These are phyloP conservation scores for Magallana gigas DNA, from an alignment of 1,140 invertebrate species.

Conservation along the genomic window DNA sequence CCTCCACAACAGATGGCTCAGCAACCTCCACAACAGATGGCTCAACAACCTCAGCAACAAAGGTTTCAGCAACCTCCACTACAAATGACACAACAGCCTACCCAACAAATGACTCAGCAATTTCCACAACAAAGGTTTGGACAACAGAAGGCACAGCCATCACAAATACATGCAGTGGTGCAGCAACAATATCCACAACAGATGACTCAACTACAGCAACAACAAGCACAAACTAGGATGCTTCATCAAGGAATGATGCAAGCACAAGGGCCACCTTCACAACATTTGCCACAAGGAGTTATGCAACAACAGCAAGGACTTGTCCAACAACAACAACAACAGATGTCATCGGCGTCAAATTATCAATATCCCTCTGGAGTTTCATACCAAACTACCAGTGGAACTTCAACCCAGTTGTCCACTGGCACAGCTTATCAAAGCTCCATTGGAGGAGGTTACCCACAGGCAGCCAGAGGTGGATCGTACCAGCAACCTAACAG, in stretches of 20 bases:
- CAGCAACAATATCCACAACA: conserved; percentile 40
- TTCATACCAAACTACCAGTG: not conserved
- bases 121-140: conserved; percentile 32
- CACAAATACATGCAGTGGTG: not conserved
- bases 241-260: conserved; percentile 30
- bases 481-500: not conserved
- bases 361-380: not conserved
- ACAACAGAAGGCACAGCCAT: conserved; percentile 28
- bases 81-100: conserved; percentile 42
- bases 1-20: conserved; percentile 5
- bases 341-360: not conserved
- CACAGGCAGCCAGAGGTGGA: not conserved
- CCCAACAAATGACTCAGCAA: conserved; percentile 46
- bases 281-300: conserved; percentile 43
- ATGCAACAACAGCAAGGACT: conserved; percentile 49
- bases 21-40: conserved; percentile 18
- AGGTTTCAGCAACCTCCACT: conserved; percentile 40
- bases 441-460: not conserved
- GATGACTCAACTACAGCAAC: conserved; percentile 2
- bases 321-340: conserved; percentile 52
- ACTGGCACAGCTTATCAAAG: not conserved
- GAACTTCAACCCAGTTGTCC: not conserved
- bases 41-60: conserved; percentile 26
- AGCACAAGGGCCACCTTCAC: conserved; percentile 22
- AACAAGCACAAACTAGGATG: conserved; percentile 20